Evolutionary conservation across 1,140 invertebrate genomes (phyloP).

Genomic region (Drosophila quadrilineata): DNA sequence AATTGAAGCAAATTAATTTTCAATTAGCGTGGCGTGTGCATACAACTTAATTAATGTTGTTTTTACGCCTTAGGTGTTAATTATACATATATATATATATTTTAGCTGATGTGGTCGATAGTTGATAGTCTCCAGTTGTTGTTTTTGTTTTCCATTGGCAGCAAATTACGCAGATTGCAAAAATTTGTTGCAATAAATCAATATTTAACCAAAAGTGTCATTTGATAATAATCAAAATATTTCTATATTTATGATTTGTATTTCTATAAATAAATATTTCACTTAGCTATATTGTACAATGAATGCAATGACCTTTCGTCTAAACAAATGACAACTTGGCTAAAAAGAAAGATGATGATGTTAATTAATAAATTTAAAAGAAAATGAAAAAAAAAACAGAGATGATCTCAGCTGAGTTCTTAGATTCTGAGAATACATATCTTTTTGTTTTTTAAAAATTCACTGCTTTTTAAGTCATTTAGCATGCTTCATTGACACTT

Average conservation of each 20-base stretch:
- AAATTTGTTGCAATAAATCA: conserved; percentile 46
- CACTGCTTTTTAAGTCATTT: too few relatives aligned
- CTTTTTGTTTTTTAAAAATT: too few relatives aligned
- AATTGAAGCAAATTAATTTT: conserved; percentile 64
- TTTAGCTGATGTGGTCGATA: conserved; percentile 1
- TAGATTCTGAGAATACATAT: too few relatives aligned
- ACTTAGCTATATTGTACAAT: conserved; percentile 7
- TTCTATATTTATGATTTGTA: conserved; percentile 15
- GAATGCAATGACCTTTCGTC: not conserved
- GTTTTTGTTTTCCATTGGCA: conserved; percentile 6
- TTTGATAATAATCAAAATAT: not conserved
- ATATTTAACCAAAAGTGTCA: conserved; percentile 44
- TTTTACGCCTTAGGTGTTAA: conserved; percentile 70
- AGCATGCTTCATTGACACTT: too few relatives aligned
- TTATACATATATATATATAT: conserved; percentile 52
- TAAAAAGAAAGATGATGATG: too few relatives aligned
- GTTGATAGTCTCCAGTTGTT: conserved; percentile 20
- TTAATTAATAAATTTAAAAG: not conserved
- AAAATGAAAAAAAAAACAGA: not conserved
- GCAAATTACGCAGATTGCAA: conserved; percentile 47
- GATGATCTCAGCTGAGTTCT: too few relatives aligned
- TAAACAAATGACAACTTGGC: not conserved
- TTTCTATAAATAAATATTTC: too few relatives aligned
- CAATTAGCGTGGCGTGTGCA: conserved; percentile 69
- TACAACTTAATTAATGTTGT: conserved; percentile 64